Evolutionary conservation across 2,888 invertebrate genomes (phyloP).

Genomic region (Nebria brevicollis): DNA sequence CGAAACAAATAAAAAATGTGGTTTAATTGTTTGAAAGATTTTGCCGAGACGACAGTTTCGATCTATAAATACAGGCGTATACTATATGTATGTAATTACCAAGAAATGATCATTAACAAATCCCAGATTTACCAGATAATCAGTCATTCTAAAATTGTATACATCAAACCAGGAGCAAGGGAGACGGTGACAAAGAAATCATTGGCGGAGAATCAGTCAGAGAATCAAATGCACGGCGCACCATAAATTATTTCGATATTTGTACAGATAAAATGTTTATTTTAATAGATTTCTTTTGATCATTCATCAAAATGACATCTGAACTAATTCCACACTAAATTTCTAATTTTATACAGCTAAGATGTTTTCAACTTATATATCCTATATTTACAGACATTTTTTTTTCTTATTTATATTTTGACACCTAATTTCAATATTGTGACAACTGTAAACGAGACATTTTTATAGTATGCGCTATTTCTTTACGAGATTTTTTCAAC

Average conservation of each 20-base stretch:
- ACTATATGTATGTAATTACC: slow-evolving; percentile 26
- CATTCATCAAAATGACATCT: background rate
- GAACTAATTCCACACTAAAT: slow-evolving; percentile 1
- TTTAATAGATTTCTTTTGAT: background rate
- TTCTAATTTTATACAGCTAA: background rate
- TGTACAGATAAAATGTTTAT: background rate
- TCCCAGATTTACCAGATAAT: slow-evolving; percentile 45
- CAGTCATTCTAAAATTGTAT: slow-evolving; percentile 46
- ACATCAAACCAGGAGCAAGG: slow-evolving; percentile 29
- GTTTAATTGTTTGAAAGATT: background rate
- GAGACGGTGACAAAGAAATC: slow-evolving; percentile 11
- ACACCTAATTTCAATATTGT: background rate
- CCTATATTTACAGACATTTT: background rate
- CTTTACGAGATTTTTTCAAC: background rate
- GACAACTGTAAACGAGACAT: background rate
- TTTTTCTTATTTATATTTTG: background rate
- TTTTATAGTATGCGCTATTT: background rate
- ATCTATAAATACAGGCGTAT: slow-evolving; percentile 40
- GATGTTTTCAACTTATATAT: too few species aligned
- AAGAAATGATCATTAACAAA: slow-evolving; percentile 45
- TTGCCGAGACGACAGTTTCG: slow-evolving; percentile 27
- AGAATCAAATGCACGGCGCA: background rate
- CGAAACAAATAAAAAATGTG: background rate
- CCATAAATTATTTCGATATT: background rate
- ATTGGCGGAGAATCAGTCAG: background rate